Evolutionary conservation across 2,113 vertebrate genomes (phyloP).

Genomic region (Trichechus manatus): DNA sequence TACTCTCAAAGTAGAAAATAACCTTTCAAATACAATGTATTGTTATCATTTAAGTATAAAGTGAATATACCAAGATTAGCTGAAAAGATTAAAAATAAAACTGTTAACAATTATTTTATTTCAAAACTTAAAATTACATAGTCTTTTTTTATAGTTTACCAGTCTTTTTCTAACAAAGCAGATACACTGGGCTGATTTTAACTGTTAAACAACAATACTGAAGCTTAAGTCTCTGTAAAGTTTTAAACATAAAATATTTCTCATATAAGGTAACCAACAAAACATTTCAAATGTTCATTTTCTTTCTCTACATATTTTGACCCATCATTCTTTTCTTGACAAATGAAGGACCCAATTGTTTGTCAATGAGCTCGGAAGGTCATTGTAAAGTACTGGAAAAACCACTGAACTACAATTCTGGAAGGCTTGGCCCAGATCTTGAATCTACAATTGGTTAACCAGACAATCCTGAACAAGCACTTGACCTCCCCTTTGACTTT

Average conservation of each 20-base stretch:
- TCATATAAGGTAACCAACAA: conserved; percentile 2
- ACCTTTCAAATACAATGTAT: background rate
- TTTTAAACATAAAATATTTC: conserved; percentile 46
- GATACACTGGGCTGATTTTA: background rate
- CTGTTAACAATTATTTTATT: background rate
- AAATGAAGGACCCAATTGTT: conserved; percentile 9
- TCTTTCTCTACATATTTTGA: background rate
- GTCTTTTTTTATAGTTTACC: background rate
- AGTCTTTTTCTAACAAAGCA: background rate
- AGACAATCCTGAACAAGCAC: background rate
- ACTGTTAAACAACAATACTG: background rate
- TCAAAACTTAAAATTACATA: conserved; percentile 31
- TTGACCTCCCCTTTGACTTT: background rate
- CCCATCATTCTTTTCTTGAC: background rate
- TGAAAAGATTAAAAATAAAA: conserved; percentile 32
- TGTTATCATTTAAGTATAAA: conserved; percentile 44
- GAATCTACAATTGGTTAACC: background rate
- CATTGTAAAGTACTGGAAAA: background rate
- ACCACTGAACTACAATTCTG: background rate
- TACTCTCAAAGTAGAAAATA: conserved; percentile 27
- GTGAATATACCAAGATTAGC: background rate
- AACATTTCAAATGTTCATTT: background rate
- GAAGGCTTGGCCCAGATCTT: background rate
- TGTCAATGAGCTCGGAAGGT: background rate
- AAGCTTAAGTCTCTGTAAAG: background rate